Percentiles rank a stretch among this genome's conserved stretches.
Evolutionary conservation across 2,113 vertebrate genomes (phyloP).

Genomic region (Upupa epops): DNA sequence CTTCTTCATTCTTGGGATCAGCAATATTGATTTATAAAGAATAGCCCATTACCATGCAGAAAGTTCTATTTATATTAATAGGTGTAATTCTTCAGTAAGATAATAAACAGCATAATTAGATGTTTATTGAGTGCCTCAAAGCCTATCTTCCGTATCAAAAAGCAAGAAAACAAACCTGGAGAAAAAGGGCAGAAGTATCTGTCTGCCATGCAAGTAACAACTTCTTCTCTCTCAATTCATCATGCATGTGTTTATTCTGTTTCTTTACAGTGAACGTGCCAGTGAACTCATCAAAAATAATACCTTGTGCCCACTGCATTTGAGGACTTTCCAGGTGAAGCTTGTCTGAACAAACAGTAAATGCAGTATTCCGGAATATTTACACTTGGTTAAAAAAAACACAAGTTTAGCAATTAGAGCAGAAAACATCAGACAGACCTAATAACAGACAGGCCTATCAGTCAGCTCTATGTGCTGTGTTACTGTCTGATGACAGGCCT

Average conservation of each 20-base stretch:
- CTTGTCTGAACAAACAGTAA: too few relatives aligned
- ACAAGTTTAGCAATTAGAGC: not conserved
- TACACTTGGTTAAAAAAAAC: too few relatives aligned
- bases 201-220: not conserved
- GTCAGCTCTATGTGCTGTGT: not conserved
- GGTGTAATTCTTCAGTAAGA: not conserved
- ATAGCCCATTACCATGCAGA: not conserved
- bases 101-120: not conserved
- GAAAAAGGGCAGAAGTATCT: not conserved
- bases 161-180: not conserved
- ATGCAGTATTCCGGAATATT: too few relatives aligned
- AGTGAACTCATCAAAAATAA: not conserved
- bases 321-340: not conserved
- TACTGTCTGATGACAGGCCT: not conserved
- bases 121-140: not conserved
- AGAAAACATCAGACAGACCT: not conserved
- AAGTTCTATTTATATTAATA: not conserved
- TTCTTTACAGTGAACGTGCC: not conserved
- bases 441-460: not conserved
- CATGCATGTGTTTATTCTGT: not conserved
- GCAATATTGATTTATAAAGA: not conserved
- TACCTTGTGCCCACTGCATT: not conserved
- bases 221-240: not conserved
- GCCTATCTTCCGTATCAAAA: not conserved
- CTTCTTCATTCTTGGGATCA: not conserved